Conservation (phyloP, 1,140 invertebrate genomes). For the Brachionus angularis region DNA sequence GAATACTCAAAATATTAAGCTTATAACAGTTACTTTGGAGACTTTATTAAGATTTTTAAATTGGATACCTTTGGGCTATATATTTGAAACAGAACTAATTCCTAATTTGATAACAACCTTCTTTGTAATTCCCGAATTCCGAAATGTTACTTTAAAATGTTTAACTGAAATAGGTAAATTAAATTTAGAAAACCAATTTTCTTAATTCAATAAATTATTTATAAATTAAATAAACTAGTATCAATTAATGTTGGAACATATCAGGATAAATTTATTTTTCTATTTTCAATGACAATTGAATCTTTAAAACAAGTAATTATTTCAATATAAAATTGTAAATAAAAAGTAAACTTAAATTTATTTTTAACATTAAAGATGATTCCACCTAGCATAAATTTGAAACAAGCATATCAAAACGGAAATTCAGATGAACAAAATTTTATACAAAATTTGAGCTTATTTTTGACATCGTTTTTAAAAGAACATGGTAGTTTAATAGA, state of each 20-base stretch:
- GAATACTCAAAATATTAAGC: slow-evolving; percentile 35
- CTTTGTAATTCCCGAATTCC: slow-evolving; percentile 91
- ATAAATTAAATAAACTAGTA: slow-evolving; percentile 45
- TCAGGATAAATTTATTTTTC: slow-evolving; percentile 39
- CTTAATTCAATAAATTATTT: too few relatives aligned
- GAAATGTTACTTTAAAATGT: slow-evolving; percentile 96
- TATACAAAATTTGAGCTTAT: slow-evolving; percentile 95
- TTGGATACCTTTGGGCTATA: slow-evolving; percentile 98
- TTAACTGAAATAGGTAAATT: slow-evolving; percentile 78
- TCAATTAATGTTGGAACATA: slow-evolving; percentile 35
- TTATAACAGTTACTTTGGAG: slow-evolving; percentile 73
- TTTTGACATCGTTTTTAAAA: slow-evolving; percentile 91
- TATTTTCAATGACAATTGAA: slow-evolving; percentile 18
- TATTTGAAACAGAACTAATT: slow-evolving; percentile 98
- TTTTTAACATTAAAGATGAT: neutral
- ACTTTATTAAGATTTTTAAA: slow-evolving; percentile 94
- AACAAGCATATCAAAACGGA: slow-evolving; percentile 83
- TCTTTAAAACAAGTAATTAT: slow-evolving; percentile 6
- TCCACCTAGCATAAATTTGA: slow-evolving; percentile 48
- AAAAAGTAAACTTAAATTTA: neutral
- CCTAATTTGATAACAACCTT: slow-evolving; percentile 78
- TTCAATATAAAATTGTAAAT: neutral
- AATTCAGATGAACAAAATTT: slow-evolving; percentile 96
- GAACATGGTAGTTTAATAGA: slow-evolving; percentile 83
- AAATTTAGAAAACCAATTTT: too few relatives aligned